These are phyloP conservation scores for Fukomys damarensis DNA, from an alignment of 2,113 vertebrate genomes.

Conservation along the genomic window DNA sequence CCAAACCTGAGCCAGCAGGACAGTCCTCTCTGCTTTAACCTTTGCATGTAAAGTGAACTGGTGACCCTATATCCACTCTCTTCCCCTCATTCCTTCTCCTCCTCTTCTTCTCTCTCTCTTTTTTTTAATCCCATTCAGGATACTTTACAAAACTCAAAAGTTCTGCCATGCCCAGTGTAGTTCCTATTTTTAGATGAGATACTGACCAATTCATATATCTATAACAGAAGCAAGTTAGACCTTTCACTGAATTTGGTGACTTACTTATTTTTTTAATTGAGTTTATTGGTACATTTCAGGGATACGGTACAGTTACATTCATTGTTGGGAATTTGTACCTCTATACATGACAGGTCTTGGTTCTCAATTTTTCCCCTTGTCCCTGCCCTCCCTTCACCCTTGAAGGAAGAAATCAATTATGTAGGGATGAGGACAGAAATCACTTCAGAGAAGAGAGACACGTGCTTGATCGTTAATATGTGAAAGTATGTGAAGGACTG, in stretches of 20 bases:
- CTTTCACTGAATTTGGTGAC: neutral
- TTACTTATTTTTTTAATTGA: no score
- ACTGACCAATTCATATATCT: neutral
- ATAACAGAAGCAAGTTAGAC: neutral
- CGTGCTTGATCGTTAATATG: neutral
- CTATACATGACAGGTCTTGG: no score
- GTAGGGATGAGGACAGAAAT: neutral
- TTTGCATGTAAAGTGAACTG: neutral
- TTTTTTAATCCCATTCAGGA: neutral
- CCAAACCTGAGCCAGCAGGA: neutral
- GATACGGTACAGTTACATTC: no score
- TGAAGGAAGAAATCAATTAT: neutral
- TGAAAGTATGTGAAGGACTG: no score
- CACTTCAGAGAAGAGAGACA: neutral
- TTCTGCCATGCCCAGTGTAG: neutral
- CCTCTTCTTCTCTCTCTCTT: neutral
- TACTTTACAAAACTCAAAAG: neutral
- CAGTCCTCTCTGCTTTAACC: neutral
- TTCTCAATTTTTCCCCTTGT: no score
- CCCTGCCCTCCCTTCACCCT: no score
- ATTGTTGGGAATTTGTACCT: no score
- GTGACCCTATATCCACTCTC: neutral
- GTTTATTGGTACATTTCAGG: no score
- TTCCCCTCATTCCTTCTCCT: no score
- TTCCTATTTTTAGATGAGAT: neutral